phyloP scores from a whole-genome alignment of 2,888 invertebrate species.

The Tigriopus californicus region DNA sequence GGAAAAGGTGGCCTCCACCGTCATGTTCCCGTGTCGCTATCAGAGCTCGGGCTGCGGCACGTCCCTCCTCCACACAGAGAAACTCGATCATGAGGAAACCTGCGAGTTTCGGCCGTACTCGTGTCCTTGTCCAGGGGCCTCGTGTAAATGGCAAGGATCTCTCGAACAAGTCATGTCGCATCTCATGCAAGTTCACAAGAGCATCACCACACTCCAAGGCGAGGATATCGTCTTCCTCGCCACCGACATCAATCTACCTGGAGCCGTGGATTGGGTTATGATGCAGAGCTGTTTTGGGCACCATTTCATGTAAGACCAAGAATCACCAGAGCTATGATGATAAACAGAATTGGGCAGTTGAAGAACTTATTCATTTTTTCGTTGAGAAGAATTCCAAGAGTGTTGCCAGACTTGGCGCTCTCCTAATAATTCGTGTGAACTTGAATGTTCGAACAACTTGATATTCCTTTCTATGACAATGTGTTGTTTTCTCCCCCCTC shows the following conservation, averaged over 20 bases:
- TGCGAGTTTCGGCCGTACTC: constrained; percentile 96
- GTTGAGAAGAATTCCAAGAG: too few relatives aligned
- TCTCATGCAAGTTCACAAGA: constrained; percentile 88
- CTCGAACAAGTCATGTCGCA: constrained; percentile 97
- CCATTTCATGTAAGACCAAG: constrained; percentile 62
- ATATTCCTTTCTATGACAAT: too few relatives aligned
- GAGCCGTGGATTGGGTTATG: constrained; percentile 99
- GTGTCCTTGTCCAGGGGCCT: constrained; percentile 98
- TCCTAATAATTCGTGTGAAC: too few relatives aligned
- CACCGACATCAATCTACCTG: constrained; percentile 96
- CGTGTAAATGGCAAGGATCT: constrained; percentile 97
- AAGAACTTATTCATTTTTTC: too few relatives aligned
- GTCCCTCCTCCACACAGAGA: constrained; percentile 85
- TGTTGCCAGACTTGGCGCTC: too few relatives aligned
- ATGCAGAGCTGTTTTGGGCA: constrained; percentile 99
- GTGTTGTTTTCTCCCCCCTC: too few relatives aligned
- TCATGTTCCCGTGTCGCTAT: constrained; percentile 98
- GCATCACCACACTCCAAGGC: constrained; percentile 91
- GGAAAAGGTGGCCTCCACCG: constrained; percentile 97
- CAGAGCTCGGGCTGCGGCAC: constrained; percentile 82
- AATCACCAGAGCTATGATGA: neutral
- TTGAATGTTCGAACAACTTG: too few relatives aligned
- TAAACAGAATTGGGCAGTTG: too few relatives aligned
- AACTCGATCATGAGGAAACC: constrained; percentile 92
- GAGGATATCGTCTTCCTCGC: constrained; percentile 99